Evolutionary conservation across 2,888 invertebrate species (phyloP).

Genomic region (Mycalesis mineus): DNA sequence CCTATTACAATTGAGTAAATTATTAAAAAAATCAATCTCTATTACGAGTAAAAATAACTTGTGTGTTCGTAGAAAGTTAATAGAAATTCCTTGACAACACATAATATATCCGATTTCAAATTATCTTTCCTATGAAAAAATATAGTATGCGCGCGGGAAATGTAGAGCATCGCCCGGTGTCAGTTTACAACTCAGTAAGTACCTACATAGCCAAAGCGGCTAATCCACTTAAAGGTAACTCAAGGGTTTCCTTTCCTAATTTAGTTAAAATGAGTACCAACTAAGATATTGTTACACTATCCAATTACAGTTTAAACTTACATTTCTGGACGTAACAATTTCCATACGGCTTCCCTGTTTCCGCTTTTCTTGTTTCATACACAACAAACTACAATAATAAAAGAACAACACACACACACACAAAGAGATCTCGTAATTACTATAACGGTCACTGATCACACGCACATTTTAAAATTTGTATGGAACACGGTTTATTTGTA

Average conservation of each 20-base stretch:
- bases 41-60: no score
- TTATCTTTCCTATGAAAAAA: not conserved
- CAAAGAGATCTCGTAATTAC: constrained; percentile 3
- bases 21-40: no score
- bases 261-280: constrained; percentile 18
- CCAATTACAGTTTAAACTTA: constrained; percentile 30
- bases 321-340: constrained; percentile 15
- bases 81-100: no score
- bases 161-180: constrained; percentile 11
- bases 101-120: no score
- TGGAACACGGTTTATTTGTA: not conserved
- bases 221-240: constrained; percentile 27
- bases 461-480: constrained; percentile 7
- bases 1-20: no score
- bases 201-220: constrained; percentile 11
- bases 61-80: no score
- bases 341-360: constrained; percentile 10
- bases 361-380: not conserved
- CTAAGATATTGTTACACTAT: constrained; percentile 25
- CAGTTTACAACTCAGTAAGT: constrained; percentile 8
- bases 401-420: not conserved
- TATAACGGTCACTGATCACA: constrained; percentile 22
- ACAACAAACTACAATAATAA: not conserved
- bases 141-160: not conserved
- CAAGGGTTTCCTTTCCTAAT: constrained; percentile 29